phyloP scores from a whole-genome alignment of 1,140 invertebrate genomes.

The Drosophila lacertosa region DNA sequence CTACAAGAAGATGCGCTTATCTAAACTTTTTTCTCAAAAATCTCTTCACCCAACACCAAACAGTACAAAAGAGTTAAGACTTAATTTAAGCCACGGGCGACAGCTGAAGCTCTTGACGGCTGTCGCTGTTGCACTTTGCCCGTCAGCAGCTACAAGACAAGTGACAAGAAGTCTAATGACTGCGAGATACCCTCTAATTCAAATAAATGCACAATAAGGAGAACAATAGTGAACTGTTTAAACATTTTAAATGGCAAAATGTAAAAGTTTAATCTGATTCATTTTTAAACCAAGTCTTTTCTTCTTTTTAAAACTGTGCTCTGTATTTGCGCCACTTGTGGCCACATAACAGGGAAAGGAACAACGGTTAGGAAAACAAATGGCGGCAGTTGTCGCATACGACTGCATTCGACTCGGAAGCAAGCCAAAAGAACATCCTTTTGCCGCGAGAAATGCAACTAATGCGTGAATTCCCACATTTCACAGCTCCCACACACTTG shows the following conservation, averaged over 20 bases:
- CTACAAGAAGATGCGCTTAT: too few relatives aligned
- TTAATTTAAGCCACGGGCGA: slow-evolving; percentile 34
- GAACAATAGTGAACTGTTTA: not conserved
- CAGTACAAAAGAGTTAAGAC: slow-evolving; percentile 23
- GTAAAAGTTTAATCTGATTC: too few relatives aligned
- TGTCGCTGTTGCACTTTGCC: slow-evolving; percentile 18
- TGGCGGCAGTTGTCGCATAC: not conserved
- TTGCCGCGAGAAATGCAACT: slow-evolving; percentile 19
- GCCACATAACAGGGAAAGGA: not conserved
- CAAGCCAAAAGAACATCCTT: slow-evolving; percentile 1
- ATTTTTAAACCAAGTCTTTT: too few relatives aligned
- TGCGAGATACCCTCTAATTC: not conserved
- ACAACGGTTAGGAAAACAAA: slow-evolving; percentile 6
- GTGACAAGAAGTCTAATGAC: not conserved
- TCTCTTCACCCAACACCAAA: not conserved
- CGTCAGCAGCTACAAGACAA: slow-evolving; percentile 6
- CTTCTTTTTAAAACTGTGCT: too few relatives aligned
- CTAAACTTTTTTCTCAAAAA: not conserved
- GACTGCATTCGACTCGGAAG: slow-evolving; percentile 11
- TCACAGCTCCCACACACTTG: slow-evolving; percentile 10
- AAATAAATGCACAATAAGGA: not conserved
- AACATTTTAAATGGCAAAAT: not conserved
- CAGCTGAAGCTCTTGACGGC: slow-evolving; percentile 33
- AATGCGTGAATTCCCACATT: slow-evolving; percentile 51
- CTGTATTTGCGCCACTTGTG: too few relatives aligned